Base-by-base conservation (phyloP, 2,113 vertebrate genomes). In the Mixornis gularis region DNA sequence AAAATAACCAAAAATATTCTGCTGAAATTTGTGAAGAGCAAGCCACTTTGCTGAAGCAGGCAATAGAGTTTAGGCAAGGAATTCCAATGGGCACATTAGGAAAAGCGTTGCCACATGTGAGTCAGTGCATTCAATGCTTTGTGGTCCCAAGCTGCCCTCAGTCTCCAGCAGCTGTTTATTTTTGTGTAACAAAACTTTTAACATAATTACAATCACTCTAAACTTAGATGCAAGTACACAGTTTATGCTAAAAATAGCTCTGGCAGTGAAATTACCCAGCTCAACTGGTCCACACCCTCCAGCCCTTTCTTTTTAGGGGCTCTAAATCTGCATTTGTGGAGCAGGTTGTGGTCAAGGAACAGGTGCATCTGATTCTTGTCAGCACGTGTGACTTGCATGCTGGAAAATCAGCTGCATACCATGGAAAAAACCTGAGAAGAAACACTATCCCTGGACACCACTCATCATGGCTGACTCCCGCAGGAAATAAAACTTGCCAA, bases 121-220 rank as follows among this genome's bases (percentile, higher is more conserved):
- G 85, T 64, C 34, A 13, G 60, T 49, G 55, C 66, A 64, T 55
- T 56, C 62, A 84, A 41, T 7, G 41, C 41, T 87, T 69, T 43
- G 38, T 51, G 85, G 68, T 91, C 83, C 73, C 64, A 24, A 85
- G 62, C 6, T 77, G 71, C 53, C 62, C 77, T 82, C 70, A 60
- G 63, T 49, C 58, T 92, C 74, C 10, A 89, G 76, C 87, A 93
- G 82, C 71, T 93, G 78, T 78, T 95, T 92, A 76, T 89, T 95
- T 91, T 52, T 80, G 73, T 76, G n/a, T 60, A 77, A 87, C 64
- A 87, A 86, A 95, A 90, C 49, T 85, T 93, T 79, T 69, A 85
- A 79, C 77, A 60, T 76, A 90, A 96, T 91, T 92, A 94, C 36
- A 80, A 85, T 76, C 68, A 51, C 53, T 90, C 89, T 66, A 89